Percentiles rank a stretch among this genome's conserved stretches.
These are phyloP conservation scores for Xenopus borealis DNA, from an alignment of 2,113 vertebrate genomes.

Conservation along the genomic window DNA sequence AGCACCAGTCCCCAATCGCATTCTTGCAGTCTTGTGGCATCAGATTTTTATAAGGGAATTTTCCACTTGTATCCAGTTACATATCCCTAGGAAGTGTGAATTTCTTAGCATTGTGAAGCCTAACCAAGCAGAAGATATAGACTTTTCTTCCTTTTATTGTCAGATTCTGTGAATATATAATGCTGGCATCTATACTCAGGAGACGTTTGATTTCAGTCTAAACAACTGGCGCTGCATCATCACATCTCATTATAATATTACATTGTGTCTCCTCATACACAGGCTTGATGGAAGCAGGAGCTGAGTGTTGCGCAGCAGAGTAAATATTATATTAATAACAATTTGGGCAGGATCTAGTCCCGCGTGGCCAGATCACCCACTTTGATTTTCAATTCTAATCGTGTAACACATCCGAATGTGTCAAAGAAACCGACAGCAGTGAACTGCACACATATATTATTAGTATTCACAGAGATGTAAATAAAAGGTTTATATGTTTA, in stretches of 20 bases:
- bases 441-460: no score
- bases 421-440: no score
- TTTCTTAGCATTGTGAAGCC: background rate
- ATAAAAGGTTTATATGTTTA: no score
- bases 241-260: conserved; percentile 38
- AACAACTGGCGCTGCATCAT: conserved; percentile 40
- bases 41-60: background rate
- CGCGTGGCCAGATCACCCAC: no score
- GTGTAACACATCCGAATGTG: no score
- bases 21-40: no score
- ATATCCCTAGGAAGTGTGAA: background rate
- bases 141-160: conserved; percentile 11
- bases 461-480: no score
- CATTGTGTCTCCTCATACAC: conserved; percentile 16
- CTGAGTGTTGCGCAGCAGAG: background rate
- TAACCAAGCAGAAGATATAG: background rate
- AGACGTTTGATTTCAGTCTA: conserved; percentile 29
- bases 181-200: conserved; percentile 1
- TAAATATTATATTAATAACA: no score
- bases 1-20: no score
- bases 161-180: conserved; percentile 20
- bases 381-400: no score
- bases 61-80: background rate
- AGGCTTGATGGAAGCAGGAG: background rate
- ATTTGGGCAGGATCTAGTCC: background rate